Evolutionary conservation across 2,113 vertebrate species (phyloP).

Genomic region (Tetrax tetrax): DNA sequence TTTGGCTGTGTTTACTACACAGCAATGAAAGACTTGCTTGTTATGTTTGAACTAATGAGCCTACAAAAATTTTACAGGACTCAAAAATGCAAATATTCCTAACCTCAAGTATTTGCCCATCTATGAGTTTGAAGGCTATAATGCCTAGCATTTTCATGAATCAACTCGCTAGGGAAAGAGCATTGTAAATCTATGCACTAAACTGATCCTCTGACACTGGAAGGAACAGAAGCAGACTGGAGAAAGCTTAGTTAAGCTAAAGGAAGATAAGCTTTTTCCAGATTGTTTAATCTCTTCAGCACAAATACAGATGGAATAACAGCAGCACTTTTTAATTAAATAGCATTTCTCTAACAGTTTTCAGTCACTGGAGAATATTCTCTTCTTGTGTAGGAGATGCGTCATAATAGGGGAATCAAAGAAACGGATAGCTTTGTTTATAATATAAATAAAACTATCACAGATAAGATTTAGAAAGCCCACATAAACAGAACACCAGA

Average conservation of each 20-base stretch:
- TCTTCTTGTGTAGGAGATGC: neutral
- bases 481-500: neutral
- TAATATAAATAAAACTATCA: neutral
- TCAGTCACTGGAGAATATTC: neutral
- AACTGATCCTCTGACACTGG: neutral
- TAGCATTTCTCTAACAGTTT: neutral
- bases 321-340: neutral
- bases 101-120: constrained; percentile 14
- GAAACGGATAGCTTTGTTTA: neutral
- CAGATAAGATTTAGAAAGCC: neutral
- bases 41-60: constrained; percentile 30
- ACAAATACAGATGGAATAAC: neutral
- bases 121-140: neutral
- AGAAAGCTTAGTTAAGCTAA: neutral
- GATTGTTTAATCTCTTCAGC: neutral
- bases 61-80: constrained; percentile 15
- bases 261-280: neutral
- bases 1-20: constrained; percentile 40
- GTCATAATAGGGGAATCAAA: neutral
- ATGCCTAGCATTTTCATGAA: neutral
- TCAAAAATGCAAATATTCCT: constrained; percentile 52
- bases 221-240: neutral
- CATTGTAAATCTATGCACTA: neutral
- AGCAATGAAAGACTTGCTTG: constrained; percentile 65
- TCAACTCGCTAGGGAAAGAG: neutral